Evolutionary conservation across 2,113 vertebrate genomes (phyloP), one percentile per base, ranked within the genome.

Genomic region (Eolophus roseicapilla): DNA sequence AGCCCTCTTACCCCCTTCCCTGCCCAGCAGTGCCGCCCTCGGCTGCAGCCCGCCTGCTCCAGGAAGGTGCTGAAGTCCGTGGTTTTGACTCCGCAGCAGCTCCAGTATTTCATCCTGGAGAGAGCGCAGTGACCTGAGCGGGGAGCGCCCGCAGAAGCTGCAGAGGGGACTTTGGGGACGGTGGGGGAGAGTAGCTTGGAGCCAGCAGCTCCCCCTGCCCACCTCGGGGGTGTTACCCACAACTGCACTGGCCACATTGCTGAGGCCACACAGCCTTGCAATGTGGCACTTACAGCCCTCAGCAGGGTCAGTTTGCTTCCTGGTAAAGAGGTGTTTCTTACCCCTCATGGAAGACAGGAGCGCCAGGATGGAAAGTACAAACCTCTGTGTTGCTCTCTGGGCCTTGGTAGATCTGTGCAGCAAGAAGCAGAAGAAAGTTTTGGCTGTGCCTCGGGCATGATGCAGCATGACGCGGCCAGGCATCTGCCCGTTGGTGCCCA

Each of bases 51-150:
- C 6, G 98, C 98, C 97, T 99, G 99, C 78, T 99, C 98, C 90
- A 99, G 97, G 96, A 99, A 99, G 53, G 97, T 96, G 3, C 98
- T 98, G 96, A 99, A 99, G 87, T 99, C 99, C 0, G 96, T 98
- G 2, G 99, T 99, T 97, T 98, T 98, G 84, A 99, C 98, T 67
- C 98, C 97, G 87, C 99, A 99, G 97, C 99, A 99, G 97, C 98
- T 99, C 99, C 99, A 99, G 97, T 98, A 99, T 91, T 99, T 99
- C 95, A 99, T 99, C 65, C 99, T 99, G 43, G 46, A 39, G 75
- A 90, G 25, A 70, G 23, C 6, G 4, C 35, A 17, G 8, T 31
- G 29, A 28, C 31, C 47, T 91, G 41, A 92, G 83, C 1, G 0
- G 37, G 63, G 39, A 19, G 9, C 5, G 1, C 62, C 27, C 8